Conservation (phyloP, 2,113 vertebrate species). For the Petroica traversi region DNA sequence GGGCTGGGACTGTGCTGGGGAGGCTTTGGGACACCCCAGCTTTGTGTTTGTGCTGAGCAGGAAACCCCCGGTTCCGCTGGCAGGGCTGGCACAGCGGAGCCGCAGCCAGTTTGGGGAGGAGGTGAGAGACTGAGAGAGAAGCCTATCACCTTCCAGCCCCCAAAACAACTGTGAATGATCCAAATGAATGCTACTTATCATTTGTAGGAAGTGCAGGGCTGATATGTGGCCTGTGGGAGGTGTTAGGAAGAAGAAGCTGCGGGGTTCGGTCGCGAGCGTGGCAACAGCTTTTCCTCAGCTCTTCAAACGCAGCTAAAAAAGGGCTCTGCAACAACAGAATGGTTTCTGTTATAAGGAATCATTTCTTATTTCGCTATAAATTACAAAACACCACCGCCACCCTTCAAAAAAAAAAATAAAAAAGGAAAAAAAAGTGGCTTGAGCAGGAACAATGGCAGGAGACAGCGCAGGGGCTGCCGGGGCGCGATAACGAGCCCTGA, state of each 20-base stretch:
- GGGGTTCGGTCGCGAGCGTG: fast-evolving
- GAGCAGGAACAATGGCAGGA: conserved; percentile 55
- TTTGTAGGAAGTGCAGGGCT: neutral
- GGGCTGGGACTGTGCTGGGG: fast-evolving
- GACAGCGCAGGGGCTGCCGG: neutral
- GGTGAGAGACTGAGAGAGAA: neutral
- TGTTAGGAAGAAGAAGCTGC: neutral
- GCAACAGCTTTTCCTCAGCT: neutral
- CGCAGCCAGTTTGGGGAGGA: neutral
- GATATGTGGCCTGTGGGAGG: neutral
- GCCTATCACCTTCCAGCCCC: neutral
- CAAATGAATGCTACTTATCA: neutral
- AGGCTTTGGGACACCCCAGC: neutral
- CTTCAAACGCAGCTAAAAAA: neutral
- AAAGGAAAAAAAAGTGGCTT: neutral
- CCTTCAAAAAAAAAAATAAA: neutral
- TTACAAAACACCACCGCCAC: neutral
- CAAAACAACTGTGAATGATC: neutral
- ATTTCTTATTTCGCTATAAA: neutral
- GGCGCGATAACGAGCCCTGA: neutral
- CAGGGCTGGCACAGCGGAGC: neutral
- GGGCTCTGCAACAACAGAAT: neutral
- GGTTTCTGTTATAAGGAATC: neutral
- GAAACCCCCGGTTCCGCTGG: neutral
- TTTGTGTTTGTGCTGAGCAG: fast-evolving